Evolutionary conservation across 2,113 vertebrate species (phyloP).

Genomic region (Pan troglodytes): NHGRI_mPanTro3-v2.1_pri NC_072407.2:127849001-127849500

Average conservation of each 20-base stretch:
- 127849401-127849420: not conserved
- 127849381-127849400: not conserved
- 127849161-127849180: not conserved
- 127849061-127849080: not conserved
- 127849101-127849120: not conserved
- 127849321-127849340: not conserved
- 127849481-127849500: not conserved
- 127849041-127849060: too few relatives aligned
- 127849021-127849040: not conserved
- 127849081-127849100: not conserved
- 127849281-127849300: too few relatives aligned
- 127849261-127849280: not conserved
- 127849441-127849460: not conserved
- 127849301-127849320: not conserved
- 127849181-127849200: not conserved
- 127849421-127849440: not conserved
- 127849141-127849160: not conserved
- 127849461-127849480: not conserved
- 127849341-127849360: not conserved
- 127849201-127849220: not conserved
- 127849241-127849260: too few relatives aligned
- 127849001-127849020: not conserved
- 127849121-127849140: not conserved
- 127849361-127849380: not conserved
- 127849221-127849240: not conserved